Conservation (phyloP, 2,888 invertebrate genomes). For the Capitulum mitella region DNA sequence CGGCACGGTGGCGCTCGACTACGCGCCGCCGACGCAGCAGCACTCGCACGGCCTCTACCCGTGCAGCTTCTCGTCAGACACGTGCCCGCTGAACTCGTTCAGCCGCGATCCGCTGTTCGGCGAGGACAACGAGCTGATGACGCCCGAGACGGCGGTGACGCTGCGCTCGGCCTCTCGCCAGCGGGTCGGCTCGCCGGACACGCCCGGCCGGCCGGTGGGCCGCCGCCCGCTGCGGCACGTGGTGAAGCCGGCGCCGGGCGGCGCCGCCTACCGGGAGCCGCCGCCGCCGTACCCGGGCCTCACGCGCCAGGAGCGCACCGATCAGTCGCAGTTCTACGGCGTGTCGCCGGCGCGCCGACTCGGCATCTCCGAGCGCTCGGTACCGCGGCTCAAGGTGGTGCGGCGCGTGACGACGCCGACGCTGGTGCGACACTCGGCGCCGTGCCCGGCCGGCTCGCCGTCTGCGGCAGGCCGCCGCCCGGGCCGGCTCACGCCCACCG, state of each 20-base stretch:
- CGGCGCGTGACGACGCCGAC: conserved; percentile 1
- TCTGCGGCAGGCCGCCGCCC: not conserved
- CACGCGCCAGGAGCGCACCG: conserved; percentile 10
- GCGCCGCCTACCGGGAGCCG: not conserved
- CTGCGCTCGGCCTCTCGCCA: conserved; percentile 14
- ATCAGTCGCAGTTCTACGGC: not conserved
- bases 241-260: not conserved
- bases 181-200: not conserved
- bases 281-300: conserved; percentile 24
- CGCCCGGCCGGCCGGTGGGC: not conserved
- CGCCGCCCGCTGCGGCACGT: conserved; percentile 12
- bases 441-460: not conserved
- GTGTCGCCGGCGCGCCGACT: not conserved
- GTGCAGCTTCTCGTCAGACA: conserved; percentile 11
- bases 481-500: not conserved
- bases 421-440: not conserved
- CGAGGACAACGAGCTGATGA: not conserved
- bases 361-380: conserved; percentile 1
- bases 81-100: conserved; percentile 20
- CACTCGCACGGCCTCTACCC: conserved; percentile 20
- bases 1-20: conserved; percentile 13
- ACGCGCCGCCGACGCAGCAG: conserved; percentile 1
- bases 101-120: conserved; percentile 14
- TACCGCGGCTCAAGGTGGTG: conserved; percentile 24
- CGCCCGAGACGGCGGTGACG: conserved; percentile 24